Evolutionary conservation across 2,113 vertebrate genomes (phyloP), one percentile per base, ranked within the genome.

Genomic region (Heterochromis multidens): DNA sequence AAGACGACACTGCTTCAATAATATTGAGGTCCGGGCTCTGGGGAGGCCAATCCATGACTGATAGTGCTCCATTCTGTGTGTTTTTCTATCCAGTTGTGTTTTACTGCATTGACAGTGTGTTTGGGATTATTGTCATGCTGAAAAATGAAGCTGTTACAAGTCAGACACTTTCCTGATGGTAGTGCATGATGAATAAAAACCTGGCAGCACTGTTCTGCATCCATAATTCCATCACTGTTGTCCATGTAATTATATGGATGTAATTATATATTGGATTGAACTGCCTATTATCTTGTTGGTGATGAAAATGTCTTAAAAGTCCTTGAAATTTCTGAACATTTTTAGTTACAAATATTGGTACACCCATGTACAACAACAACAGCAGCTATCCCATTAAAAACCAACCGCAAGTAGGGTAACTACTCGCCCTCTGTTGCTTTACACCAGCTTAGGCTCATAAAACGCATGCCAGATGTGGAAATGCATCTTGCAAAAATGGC

Each of bases 401-500:
- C 52, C 46, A 40, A 78, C 82, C 33, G 3, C 80, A 90, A 79
- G 14, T 33, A 54, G 80, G 77, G 61, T 70, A 84, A 77, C 56
- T n/a, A 17, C 54, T 79, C 23, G 3, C 49, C 77, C 72, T 74
- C 77, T 63, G 46, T 37, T 74, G 79, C 76, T 86, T 77, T 80
- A 59, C 80, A 77, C 78, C 61, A 85, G 59, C 76, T 67, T 35
- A 25, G 79, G 37, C 63, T 81, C 58, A 57, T 58, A 80, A 84
- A 90, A 90, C 76, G 56, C 78, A 72, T n/a, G 3, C 85, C 70
- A 82, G 52, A 88, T 91, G 78, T 84, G 70, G 37, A 82, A 81
- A 35, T 58, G 37, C 77, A 83, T 79, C 31, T 52, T 58, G 56
- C 59, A 79, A 19, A 63, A 57, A 85, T 58, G 46, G 46, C 76